Conservation (phyloP, 2,797 vertebrate species). For the Sarcoramphus papa region DNA sequence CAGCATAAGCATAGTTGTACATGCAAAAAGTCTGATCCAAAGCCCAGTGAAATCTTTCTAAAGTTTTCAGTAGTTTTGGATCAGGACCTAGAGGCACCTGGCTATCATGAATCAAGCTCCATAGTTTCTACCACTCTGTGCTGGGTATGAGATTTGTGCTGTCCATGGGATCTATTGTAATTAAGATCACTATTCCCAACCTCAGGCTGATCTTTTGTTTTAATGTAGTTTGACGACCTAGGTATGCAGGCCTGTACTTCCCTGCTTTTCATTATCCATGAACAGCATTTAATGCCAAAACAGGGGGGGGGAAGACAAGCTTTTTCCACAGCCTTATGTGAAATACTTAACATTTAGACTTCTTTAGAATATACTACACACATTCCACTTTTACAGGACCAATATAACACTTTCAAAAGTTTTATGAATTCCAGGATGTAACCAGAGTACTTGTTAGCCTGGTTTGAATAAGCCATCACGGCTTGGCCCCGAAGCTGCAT, state of each 20-base stretch:
- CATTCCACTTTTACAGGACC: constrained; percentile 72
- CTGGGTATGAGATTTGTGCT: not conserved
- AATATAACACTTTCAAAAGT: constrained; percentile 66
- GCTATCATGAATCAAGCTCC: not conserved
- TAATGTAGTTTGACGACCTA: constrained; percentile 45
- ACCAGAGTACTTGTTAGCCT: constrained; percentile 65
- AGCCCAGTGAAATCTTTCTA: not conserved
- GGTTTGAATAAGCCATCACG: constrained; percentile 66
- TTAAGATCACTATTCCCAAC: constrained; percentile 31
- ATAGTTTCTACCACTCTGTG: not conserved
- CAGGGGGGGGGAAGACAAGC: not conserved
- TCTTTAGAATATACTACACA: constrained; percentile 52
- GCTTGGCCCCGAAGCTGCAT: constrained; percentile 65
- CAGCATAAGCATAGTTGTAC: not conserved
- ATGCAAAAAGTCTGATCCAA: not conserved
- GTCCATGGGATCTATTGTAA: constrained; percentile 8
- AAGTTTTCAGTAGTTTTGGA: not conserved
- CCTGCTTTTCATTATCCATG: constrained; percentile 73
- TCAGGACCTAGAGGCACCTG: not conserved
- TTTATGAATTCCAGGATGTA: constrained; percentile 74
- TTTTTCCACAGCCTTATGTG: constrained; percentile 65
- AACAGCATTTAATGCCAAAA: constrained; percentile 52
- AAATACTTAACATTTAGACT: constrained; percentile 63
- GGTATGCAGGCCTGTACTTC: constrained; percentile 45
- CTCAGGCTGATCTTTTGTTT: constrained; percentile 47